Evolutionary conservation across 2,888 invertebrate species (phyloP), one percentile per base, ranked within the genome.

Genomic region (Drosophila niveifrons): DNA sequence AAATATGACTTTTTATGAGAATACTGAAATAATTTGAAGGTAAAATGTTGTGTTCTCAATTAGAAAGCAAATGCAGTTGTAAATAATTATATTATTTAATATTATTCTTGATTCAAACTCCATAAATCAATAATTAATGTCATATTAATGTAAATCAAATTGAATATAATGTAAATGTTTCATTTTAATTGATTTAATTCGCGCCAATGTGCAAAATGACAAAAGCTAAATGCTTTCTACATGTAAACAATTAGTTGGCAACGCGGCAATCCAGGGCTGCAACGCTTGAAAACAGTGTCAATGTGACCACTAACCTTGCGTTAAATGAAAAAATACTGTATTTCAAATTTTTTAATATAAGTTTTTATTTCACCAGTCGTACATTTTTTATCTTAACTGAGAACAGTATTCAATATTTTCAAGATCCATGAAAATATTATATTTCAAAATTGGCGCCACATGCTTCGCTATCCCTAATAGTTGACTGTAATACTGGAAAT

Each of bases 1-100:
- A 84, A 68, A 58, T 66, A 74, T 81, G 34, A 62, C 23, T 58
- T 64, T 41, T 71, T 58, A 82, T 76, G 61, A 44, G 10, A 71
- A 63, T 65, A 62, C 41, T 39, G 18, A 62, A 65, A 18, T 4
- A 13, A 67, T 17, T 43, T 44, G 47, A 53, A 66, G 56, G 53
- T 31, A 41, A 82, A 64, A 17, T 47, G n/a, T 67, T 44, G 15
- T 36, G 47, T 17, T 34, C 44, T 17, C 41, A 52, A 51, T 31
- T 3, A 3, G 3, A 36, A n/a, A 36, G 11, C 1, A 3, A 23
- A 23, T 2, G 6, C 23, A 39, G 17, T 2, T 11, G 31, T 11
- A 23, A 23, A 4, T 6, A 23, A 23, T 23, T 23, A 6, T 23
- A 23, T 23, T 23, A 0, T 23, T 23, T 23, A 23, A 4, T 23